Evolutionary conservation across 2,113 vertebrate genomes (phyloP).

Genomic region (Hemiscyllium ocellatum): DNA sequence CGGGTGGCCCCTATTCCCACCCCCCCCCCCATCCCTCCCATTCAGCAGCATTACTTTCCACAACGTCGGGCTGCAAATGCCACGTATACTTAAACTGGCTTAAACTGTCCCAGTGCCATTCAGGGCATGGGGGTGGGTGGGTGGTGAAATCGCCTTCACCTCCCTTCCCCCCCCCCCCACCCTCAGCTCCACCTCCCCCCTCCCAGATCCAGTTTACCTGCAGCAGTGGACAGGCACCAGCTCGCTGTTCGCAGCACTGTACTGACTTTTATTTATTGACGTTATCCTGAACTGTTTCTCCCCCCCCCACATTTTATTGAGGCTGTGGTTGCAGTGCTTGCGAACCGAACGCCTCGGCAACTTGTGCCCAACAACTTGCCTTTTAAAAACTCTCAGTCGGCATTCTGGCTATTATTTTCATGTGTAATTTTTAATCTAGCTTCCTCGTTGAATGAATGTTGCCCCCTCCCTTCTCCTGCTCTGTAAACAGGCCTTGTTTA

Average conservation of each 20-base stretch:
- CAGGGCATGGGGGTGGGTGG: neutral
- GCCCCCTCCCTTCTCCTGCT: neutral
- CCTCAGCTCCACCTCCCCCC: too few species aligned
- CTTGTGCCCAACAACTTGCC: neutral
- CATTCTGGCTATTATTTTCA: neutral
- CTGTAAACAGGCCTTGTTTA: neutral
- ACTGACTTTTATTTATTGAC: neutral
- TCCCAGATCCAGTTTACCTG: neutral
- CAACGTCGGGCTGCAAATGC: neutral
- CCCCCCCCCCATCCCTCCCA: neutral
- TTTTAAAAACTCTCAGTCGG: neutral
- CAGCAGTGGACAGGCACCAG: neutral
- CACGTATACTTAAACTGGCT: conserved; percentile 17
- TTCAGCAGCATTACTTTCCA: neutral
- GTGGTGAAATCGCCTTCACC: neutral
- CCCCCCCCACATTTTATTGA: neutral
- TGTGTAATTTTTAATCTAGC: neutral
- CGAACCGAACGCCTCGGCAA: neutral
- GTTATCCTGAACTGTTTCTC: neutral
- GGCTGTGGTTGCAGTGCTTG: neutral
- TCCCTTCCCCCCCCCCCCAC: too few species aligned
- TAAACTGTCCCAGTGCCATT: neutral
- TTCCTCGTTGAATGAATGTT: neutral
- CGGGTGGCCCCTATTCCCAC: neutral
- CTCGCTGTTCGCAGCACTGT: neutral